Evolutionary conservation across 2,888 invertebrate species (phyloP), one percentile per base, ranked within the genome.

Genomic region (Torymus tubicola): DNA sequence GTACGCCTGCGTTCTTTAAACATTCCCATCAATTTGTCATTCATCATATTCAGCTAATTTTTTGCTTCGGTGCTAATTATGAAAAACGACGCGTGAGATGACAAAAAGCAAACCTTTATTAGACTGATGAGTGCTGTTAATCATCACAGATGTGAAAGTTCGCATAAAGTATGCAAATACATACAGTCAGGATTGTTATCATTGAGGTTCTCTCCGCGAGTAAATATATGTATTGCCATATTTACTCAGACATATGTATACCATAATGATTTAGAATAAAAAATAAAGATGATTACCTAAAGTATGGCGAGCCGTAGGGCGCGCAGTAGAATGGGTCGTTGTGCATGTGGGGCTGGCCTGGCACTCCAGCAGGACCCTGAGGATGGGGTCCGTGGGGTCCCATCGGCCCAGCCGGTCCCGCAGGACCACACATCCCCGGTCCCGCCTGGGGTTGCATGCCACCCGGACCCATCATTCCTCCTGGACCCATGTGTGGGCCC

Each of bases 261-360:
- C 42, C 42, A 42, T 8, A 42, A 42, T 42, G 42, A 42, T 42
- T 42, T 5, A 42, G 42, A 42, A 42, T 42, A 1, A 8, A 63
- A 18, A 60, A 60, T 60, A 8, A 2, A 50, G 42, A 14, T 52
- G n/a, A 52, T 91, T 90, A 93, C 93, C 93, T 93, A 91, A 92
- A 93, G 87, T 93, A 93, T 16, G 92, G 92, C 76, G 92, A 92
- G 75, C 93, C 93, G 83, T 93, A 93, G 1, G 93, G 93, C 65
- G 93, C 92, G 84, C 93, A 93, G 89, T 93, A 93, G 88, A 93
- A 93, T 0, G 93, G 93, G 85, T 93, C 93, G 84, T 91, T 91
- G 87, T 92, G 92, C 86, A 92, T 89, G 84, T 92, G 92, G 77
- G 91, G 91, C 83, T 91, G 91, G 71, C 91, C 91, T 73, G 89